A percentile compares a stretch with the other conserved stretches of the same genome.
phyloP scores from a whole-genome alignment of 2,797 vertebrate species.

The Sebastes flavidus region DNA sequence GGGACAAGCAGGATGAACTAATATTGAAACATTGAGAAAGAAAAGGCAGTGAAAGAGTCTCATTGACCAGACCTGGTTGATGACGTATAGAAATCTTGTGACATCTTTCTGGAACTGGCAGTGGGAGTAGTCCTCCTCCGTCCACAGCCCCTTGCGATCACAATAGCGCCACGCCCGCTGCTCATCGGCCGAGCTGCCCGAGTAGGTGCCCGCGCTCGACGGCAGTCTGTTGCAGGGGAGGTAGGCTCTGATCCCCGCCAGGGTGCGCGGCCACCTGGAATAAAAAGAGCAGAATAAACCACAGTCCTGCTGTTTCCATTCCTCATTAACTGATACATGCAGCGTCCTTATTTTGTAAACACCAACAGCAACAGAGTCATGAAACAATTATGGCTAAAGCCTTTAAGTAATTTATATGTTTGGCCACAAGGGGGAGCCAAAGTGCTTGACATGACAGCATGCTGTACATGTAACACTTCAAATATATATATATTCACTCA shows the following conservation, averaged over 20 bases:
- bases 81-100: constrained; percentile 92
- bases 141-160: constrained; percentile 90
- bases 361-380: not conserved
- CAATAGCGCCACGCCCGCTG: constrained; percentile 92
- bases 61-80: constrained; percentile 89
- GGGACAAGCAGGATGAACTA: not conserved
- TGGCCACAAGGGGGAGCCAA: constrained; percentile 71
- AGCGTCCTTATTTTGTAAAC: not conserved
- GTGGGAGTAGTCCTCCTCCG: constrained; percentile 92
- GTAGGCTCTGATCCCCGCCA: constrained; percentile 93
- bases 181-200: constrained; percentile 87
- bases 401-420: not conserved
- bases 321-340: not conserved
- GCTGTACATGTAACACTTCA: not conserved
- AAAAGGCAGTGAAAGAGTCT: not conserved
- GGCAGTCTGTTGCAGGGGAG: constrained; percentile 89
- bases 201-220: constrained; percentile 88
- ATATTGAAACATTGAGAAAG: not conserved
- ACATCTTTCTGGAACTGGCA: constrained; percentile 97
- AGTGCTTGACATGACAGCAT: constrained; percentile 9
- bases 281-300: not conserved
- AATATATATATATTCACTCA: not conserved
- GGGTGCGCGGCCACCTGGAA: constrained; percentile 93
- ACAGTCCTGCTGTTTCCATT: not conserved
- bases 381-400: not conserved